phyloP scores from a whole-genome alignment of 2,888 invertebrate species.

The Acleris laterana region DNA sequence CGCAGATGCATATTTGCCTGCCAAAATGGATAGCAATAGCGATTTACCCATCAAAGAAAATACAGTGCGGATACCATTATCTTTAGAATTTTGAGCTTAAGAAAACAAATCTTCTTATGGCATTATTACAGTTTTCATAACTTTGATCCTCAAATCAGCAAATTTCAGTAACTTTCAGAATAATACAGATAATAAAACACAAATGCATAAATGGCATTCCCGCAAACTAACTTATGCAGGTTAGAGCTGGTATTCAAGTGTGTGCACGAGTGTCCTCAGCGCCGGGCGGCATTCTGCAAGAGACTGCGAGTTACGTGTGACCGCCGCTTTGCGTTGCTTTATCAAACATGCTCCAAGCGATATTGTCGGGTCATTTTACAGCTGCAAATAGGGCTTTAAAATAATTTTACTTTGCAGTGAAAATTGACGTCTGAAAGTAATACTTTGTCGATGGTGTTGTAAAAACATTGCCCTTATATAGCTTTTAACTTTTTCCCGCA shows the following conservation, averaged over 20 bases:
- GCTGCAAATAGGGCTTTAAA: too few species aligned
- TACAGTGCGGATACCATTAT: neutral
- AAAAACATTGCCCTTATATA: too few species aligned
- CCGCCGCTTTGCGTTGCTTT: conserved; percentile 13
- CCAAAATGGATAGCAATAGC: neutral
- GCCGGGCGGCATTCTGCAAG: conserved; percentile 13
- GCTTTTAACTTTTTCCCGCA: too few species aligned
- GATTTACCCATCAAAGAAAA: neutral
- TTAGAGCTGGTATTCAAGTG: conserved; percentile 12
- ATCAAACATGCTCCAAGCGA: conserved; percentile 12
- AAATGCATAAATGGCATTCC: conserved; percentile 8
- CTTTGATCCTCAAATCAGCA: too few species aligned
- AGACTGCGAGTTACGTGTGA: conserved; percentile 24
- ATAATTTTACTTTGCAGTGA: too few species aligned
- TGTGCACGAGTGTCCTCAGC: conserved; percentile 9
- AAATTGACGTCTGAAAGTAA: too few species aligned
- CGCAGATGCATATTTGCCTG: conserved; percentile 13
- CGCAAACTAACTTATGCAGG: conserved; percentile 15
- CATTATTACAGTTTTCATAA: too few species aligned
- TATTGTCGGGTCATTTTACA: neutral
- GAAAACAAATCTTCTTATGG: too few species aligned
- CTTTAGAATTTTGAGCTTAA: too few species aligned
- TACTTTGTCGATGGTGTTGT: too few species aligned
- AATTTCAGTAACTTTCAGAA: neutral
- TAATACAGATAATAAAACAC: neutral